Conservation (phyloP, 2,888 invertebrate genomes). For the Dinocampus coccinellae region DNA sequence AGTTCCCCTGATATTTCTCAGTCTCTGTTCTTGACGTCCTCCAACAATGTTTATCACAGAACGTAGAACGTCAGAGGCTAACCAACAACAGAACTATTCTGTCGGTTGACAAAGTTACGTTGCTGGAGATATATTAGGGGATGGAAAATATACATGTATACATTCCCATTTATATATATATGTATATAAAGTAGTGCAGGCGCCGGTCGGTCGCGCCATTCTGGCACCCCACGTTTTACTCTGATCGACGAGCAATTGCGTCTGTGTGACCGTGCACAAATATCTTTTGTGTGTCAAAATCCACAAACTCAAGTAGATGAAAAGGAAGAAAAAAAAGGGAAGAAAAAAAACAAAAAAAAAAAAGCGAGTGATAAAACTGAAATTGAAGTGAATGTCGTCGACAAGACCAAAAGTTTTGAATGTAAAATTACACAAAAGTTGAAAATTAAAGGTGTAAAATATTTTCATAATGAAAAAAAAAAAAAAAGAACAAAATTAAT, state of each 20-base stretch:
- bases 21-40: background rate
- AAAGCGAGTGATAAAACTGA: background rate
- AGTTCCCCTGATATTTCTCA: background rate
- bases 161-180: background rate
- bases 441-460: too few relatives aligned
- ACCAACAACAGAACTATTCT: background rate
- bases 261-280: slow-evolving; percentile 10
- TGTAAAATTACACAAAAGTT: too few relatives aligned
- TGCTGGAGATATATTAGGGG: background rate
- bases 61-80: background rate
- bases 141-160: background rate
- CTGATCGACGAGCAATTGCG: slow-evolving; percentile 35
- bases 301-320: background rate
- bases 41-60: background rate
- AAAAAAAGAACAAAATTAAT: too few relatives aligned
- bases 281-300: background rate
- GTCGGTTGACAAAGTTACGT: background rate
- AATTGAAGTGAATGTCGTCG: background rate
- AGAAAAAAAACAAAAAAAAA: background rate
- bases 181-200: slow-evolving; percentile 16
- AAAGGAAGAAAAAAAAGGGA: background rate
- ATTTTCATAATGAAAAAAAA: too few relatives aligned
- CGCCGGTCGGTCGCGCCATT: slow-evolving; percentile 15
- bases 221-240: slow-evolving; percentile 34
- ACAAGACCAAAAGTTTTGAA: background rate